These are phyloP conservation scores for Cosmia trapezina DNA, from an alignment of 2,888 invertebrate genomes.

Conservation along the genomic window DNA sequence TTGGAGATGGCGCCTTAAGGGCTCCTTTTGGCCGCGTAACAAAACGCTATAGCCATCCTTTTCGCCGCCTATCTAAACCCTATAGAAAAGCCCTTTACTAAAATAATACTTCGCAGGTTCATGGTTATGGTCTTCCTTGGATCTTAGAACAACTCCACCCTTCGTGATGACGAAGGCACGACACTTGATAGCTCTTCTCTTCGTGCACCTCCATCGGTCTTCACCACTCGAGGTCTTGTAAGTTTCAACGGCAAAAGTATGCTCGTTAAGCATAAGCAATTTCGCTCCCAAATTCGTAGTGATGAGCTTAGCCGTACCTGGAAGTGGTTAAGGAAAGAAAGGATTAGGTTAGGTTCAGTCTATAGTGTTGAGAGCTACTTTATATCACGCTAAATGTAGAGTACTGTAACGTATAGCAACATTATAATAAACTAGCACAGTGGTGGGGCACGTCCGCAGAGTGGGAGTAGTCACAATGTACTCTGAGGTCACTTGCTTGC, in stretches of 20 bases:
- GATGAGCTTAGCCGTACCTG: slow-evolving; percentile 34
- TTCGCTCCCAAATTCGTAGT: slow-evolving; percentile 21
- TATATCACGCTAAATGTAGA: neutral
- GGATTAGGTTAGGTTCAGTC: slow-evolving; percentile 2
- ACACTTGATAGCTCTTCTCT: slow-evolving; percentile 29
- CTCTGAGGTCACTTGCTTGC: no score
- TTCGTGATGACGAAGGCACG: slow-evolving; percentile 40
- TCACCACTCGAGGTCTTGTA: neutral
- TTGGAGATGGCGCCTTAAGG: no score
- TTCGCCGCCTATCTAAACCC: neutral
- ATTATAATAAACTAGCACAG: no score
- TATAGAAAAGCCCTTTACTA: slow-evolving; percentile 35
- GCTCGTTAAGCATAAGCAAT: slow-evolving; percentile 34
- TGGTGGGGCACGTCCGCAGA: no score
- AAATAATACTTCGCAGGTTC: slow-evolving; percentile 29
- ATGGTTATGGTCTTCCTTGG: slow-evolving; percentile 27
- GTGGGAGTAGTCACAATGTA: no score
- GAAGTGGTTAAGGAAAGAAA: slow-evolving; percentile 2
- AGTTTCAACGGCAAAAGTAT: slow-evolving; percentile 28
- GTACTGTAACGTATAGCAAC: no score
- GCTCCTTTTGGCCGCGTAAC: no score
- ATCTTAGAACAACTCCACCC: slow-evolving; percentile 19
- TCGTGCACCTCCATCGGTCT: slow-evolving; percentile 42
- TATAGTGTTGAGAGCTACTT: neutral
- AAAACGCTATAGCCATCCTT: no score